phyloP scores from a whole-genome alignment of 2,113 vertebrate species.

The Scartelaos histophorus region DNA sequence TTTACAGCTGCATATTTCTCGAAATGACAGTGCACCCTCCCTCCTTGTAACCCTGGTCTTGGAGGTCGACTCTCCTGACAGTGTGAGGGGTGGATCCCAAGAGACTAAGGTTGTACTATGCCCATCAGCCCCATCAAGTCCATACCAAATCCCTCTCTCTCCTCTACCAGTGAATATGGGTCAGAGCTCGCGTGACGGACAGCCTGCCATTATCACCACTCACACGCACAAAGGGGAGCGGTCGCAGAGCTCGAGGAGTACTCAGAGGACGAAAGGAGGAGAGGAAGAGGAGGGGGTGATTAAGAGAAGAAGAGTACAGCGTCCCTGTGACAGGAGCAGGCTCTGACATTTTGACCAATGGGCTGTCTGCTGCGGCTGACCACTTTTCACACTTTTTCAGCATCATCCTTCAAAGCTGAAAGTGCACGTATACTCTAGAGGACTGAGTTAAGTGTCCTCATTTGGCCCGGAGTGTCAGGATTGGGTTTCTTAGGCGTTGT shows the following conservation, averaged over 20 bases:
- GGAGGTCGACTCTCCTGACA: slow-evolving; percentile 5
- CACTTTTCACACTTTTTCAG: slow-evolving; percentile 43
- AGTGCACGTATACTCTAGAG: slow-evolving; percentile 15
- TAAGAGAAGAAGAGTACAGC: slow-evolving; percentile 40
- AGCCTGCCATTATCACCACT: slow-evolving; percentile 65
- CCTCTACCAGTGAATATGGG: slow-evolving; percentile 57
- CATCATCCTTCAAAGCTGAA: slow-evolving; percentile 21
- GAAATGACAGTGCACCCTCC: slow-evolving; percentile 8
- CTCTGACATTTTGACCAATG: slow-evolving; percentile 38
- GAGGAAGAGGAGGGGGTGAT: slow-evolving; percentile 35
- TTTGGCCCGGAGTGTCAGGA: background rate
- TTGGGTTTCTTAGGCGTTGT: slow-evolving; percentile 1
- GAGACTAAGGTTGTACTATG: slow-evolving; percentile 37
- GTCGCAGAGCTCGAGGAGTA: slow-evolving; percentile 49
- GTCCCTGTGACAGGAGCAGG: slow-evolving; percentile 27
- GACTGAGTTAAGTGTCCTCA: slow-evolving; percentile 7
- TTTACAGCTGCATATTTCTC: background rate
- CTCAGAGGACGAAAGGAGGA: slow-evolving; percentile 28
- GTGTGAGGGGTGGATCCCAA: slow-evolving; percentile 24
- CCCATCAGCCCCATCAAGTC: slow-evolving; percentile 18
- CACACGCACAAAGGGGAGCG: slow-evolving; percentile 56
- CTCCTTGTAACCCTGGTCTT: slow-evolving; percentile 5
- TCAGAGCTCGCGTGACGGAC: slow-evolving; percentile 72
- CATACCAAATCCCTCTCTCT: slow-evolving; percentile 29
- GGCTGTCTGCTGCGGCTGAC: slow-evolving; percentile 32